A percentile compares a stretch with the other conserved stretches of the same genome.
Evolutionary conservation across 2,888 invertebrate genomes (phyloP).

Genomic region (Pheosia gnoma): DNA sequence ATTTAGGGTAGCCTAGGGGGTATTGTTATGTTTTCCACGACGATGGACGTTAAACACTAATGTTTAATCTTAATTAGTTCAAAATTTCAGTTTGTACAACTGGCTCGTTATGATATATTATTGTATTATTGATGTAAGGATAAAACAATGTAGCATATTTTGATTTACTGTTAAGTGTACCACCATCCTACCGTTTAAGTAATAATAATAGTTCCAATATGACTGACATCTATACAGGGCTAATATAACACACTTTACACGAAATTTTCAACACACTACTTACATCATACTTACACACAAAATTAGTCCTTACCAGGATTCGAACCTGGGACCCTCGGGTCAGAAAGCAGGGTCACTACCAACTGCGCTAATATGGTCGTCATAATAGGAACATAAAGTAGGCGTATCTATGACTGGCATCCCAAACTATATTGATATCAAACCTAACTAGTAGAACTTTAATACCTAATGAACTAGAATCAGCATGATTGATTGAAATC

Average conservation of each 20-base stretch:
- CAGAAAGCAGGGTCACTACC: too few relatives aligned
- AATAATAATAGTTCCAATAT: too few relatives aligned
- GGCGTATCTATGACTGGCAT: background rate
- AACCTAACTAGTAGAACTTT: background rate
- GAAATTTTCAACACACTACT: too few relatives aligned
- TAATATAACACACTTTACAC: too few relatives aligned
- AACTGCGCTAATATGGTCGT: too few relatives aligned
- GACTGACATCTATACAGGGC: too few relatives aligned
- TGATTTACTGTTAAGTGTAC: background rate
- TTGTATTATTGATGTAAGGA: too few relatives aligned
- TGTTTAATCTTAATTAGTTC: background rate
- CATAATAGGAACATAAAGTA: too few relatives aligned
- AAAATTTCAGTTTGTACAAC: background rate
- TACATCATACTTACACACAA: too few relatives aligned
- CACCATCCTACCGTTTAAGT: background rate
- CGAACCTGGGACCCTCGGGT: too few relatives aligned
- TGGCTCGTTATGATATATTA: too few relatives aligned
- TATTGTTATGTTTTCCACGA: constrained; percentile 35
- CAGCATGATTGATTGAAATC: background rate
- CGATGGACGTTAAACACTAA: constrained; percentile 6
- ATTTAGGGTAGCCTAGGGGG: constrained; percentile 41
- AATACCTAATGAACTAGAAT: background rate
- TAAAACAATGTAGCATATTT: background rate
- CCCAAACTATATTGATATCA: background rate
- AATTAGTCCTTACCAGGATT: too few relatives aligned